Evolutionary conservation across 2,797 vertebrate genomes (phyloP).

Genomic region (Melopsittacus undulatus): DNA sequence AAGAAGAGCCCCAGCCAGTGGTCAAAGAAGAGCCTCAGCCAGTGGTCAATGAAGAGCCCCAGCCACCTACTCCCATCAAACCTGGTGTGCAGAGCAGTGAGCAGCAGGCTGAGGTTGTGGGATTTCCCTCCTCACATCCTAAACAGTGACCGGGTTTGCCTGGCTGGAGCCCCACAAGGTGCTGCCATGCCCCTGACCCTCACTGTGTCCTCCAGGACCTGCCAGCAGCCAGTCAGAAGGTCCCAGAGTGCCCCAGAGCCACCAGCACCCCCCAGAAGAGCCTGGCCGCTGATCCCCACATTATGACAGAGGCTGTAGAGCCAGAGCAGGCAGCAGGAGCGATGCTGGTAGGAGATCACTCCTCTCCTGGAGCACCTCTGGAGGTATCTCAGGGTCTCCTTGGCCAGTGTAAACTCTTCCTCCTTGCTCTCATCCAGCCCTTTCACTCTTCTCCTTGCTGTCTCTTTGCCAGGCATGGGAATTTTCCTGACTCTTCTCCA

Average conservation of each 20-base stretch:
- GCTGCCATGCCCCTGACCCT: accelerated
- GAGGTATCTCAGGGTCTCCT: background rate
- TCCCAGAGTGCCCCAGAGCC: accelerated
- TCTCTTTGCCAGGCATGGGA: background rate
- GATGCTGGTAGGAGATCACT: background rate
- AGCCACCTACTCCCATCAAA: accelerated
- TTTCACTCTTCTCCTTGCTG: background rate
- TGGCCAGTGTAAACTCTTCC: background rate
- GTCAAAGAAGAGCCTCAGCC: background rate
- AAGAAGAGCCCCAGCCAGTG: accelerated
- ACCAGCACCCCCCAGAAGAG: background rate
- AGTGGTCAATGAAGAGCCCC: accelerated
- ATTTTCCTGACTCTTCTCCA: background rate
- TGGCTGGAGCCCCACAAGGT: accelerated
- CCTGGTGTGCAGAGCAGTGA: background rate
- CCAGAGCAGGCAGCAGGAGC: background rate
- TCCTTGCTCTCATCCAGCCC: background rate
- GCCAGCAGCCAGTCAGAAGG: accelerated
- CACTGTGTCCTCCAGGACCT: background rate
- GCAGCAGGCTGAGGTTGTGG: background rate
- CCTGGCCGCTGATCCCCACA: accelerated
- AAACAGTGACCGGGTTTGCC: accelerated
- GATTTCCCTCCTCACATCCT: background rate
- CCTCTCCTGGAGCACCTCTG: background rate
- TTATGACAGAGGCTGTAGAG: background rate